These are phyloP conservation scores for Euschistus heros DNA, from an alignment of 1,140 invertebrate genomes.

Conservation along the genomic window DNA sequence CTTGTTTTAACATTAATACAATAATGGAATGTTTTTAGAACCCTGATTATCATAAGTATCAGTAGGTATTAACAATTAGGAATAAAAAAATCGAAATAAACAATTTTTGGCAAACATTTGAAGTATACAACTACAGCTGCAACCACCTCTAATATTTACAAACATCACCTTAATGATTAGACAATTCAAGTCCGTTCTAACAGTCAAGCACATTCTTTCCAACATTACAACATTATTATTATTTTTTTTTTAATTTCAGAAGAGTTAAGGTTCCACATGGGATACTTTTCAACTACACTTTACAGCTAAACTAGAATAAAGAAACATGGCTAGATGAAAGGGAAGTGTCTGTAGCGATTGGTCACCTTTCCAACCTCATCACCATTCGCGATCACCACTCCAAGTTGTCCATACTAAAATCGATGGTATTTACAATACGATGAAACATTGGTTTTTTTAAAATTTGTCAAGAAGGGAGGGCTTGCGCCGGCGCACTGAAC, in stretches of 20 bases:
- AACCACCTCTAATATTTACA: constrained; percentile 24
- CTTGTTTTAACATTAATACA: background rate
- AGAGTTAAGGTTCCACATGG: constrained; percentile 11
- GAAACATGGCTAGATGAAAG: constrained; percentile 17
- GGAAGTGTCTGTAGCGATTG: background rate
- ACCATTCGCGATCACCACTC: background rate
- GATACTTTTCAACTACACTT: constrained; percentile 14
- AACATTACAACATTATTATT: constrained; percentile 13
- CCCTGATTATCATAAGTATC: constrained; percentile 25
- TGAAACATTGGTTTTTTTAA: background rate
- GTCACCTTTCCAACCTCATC: background rate
- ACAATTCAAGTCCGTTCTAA: constrained; percentile 21
- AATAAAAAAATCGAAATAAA: constrained; percentile 16
- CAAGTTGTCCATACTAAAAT: constrained; percentile 9
- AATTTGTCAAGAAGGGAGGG: background rate
- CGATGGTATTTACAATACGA: constrained; percentile 16
- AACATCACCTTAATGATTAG: constrained; percentile 1
- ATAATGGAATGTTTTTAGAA: constrained; percentile 26
- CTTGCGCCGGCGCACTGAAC: background rate
- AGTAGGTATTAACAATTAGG: constrained; percentile 21
- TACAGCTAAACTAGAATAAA: constrained; percentile 17
- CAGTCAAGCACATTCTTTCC: constrained; percentile 18
- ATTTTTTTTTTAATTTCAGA: constrained; percentile 4
- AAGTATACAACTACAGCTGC: constrained; percentile 21
- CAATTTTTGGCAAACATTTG: constrained; percentile 23